Percentiles rank a stretch among this genome's conserved stretches.
phyloP scores from a whole-genome alignment of 92 coral and sea anemone genomes.

The Anthopleura xanthogrammica region DNA sequence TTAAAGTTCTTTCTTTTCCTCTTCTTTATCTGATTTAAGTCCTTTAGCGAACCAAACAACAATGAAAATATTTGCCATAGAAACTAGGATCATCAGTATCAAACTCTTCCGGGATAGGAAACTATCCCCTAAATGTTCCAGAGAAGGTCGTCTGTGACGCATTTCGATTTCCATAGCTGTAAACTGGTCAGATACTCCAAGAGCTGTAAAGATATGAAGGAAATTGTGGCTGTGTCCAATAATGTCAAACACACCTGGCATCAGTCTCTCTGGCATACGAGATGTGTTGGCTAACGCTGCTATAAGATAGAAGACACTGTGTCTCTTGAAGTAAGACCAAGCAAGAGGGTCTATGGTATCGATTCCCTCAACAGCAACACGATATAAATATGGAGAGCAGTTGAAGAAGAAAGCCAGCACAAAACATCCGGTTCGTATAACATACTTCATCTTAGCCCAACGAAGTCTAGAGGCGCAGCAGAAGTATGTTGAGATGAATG shows the following conservation, averaged over 20 bases:
- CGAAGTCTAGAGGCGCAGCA: conserved; percentile 98
- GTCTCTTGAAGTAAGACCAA: conserved; percentile 74
- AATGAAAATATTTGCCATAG: conserved; percentile 63
- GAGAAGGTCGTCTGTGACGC: conserved; percentile 59
- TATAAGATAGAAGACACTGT: conserved; percentile 70
- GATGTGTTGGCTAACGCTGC: conserved; percentile 87
- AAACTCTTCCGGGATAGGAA: conserved; percentile 69
- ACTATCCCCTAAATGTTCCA: conserved; percentile 45
- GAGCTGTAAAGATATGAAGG: conserved; percentile 86
- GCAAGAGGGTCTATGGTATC: conserved; percentile 52
- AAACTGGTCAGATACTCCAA: conserved; percentile 89
- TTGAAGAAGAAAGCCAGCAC: conserved; percentile 79
- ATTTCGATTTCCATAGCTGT: conserved; percentile 82
- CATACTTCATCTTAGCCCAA: conserved; percentile 82
- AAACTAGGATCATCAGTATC: conserved; percentile 69
- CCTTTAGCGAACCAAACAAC: conserved; percentile 77
- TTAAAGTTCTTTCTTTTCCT: conserved; percentile 59
- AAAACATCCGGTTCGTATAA: conserved; percentile 83
- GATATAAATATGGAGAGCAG: conserved; percentile 74
- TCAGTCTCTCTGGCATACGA: conserved; percentile 85
- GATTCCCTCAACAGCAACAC: conserved; percentile 55
- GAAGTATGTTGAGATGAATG: conserved; percentile 70
- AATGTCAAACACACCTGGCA: conserved; percentile 88
- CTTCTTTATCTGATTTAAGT: conserved; percentile 88
- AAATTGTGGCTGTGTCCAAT: conserved; percentile 97